Percentiles rank a stretch among this genome's conserved stretches.
Evolutionary conservation across 2,888 invertebrate genomes (phyloP).

Genomic region (Mimumesa dahlbomi): DNA sequence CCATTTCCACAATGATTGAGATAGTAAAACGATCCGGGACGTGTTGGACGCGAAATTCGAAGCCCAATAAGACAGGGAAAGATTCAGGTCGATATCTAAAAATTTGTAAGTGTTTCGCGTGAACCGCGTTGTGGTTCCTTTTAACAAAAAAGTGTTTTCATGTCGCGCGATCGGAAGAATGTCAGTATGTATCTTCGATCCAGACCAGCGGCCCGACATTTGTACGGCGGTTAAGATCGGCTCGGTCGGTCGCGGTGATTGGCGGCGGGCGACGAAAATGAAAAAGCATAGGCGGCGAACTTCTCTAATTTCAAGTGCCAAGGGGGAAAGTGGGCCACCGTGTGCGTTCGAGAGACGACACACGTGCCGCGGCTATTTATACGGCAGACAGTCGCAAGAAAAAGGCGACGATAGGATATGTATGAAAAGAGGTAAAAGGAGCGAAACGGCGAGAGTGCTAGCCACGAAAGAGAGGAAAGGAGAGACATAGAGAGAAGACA

Average conservation of each 20-base stretch:
- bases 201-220: background rate
- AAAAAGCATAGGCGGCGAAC: constrained; percentile 27
- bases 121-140: background rate
- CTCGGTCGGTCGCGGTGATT: constrained; percentile 20
- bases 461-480: constrained; percentile 12
- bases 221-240: background rate
- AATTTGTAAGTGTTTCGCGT: too few relatives aligned
- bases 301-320: constrained; percentile 51
- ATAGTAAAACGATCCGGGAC: too few relatives aligned
- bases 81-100: too few relatives aligned
- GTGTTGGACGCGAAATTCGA: too few relatives aligned
- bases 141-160: constrained; percentile 1
- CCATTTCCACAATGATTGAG: too few relatives aligned
- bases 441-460: constrained; percentile 4
- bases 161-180: background rate
- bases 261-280: constrained; percentile 33
- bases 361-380: constrained; percentile 68
- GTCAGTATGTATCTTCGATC: constrained; percentile 28
- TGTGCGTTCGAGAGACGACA: constrained; percentile 52
- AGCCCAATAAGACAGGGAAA: too few relatives aligned
- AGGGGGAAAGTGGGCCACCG: constrained; percentile 59
- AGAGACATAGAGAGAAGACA: constrained; percentile 1
- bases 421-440: constrained; percentile 14
- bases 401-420: constrained; percentile 2
- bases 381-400: constrained; percentile 62